Conservation (phyloP, 2,113 vertebrate genomes). For the Galeopterus variegatus region DNA sequence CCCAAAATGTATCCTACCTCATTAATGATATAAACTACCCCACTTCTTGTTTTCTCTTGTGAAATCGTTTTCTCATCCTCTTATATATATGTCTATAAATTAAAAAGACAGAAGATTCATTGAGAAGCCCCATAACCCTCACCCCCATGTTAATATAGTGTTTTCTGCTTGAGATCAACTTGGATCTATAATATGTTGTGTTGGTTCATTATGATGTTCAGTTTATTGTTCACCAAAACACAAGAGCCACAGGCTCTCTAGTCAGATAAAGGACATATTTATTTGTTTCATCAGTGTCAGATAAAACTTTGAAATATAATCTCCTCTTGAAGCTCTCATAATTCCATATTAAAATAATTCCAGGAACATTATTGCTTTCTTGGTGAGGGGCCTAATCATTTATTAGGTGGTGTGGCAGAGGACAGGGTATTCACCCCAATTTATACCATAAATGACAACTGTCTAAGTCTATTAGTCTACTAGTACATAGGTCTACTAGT, state of each 20-base stretch:
- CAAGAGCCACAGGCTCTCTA: background rate
- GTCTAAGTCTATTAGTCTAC: background rate
- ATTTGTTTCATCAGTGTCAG: background rate
- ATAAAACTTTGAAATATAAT: conserved; percentile 2
- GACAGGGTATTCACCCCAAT: background rate
- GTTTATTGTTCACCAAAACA: conserved; percentile 26
- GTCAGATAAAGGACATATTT: conserved; percentile 1
- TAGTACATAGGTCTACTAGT: background rate
- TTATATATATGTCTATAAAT: background rate
- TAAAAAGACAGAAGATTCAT: background rate
- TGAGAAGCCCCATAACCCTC: background rate
- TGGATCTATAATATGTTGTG: background rate
- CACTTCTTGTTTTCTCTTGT: background rate
- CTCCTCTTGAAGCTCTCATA: background rate
- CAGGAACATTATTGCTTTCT: background rate
- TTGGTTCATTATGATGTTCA: background rate
- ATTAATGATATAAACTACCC: background rate
- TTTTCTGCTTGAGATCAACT: background rate
- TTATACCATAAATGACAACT: background rate
- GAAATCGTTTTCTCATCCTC: conserved; percentile 19
- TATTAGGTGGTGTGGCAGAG: background rate
- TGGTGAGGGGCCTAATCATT: background rate
- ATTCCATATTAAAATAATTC: conserved; percentile 36
- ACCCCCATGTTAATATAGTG: background rate
- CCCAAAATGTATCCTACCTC: background rate